These are phyloP conservation scores for Oriolus oriolus DNA, from an alignment of 2,113 vertebrate genomes.

Conservation along the genomic window DNA sequence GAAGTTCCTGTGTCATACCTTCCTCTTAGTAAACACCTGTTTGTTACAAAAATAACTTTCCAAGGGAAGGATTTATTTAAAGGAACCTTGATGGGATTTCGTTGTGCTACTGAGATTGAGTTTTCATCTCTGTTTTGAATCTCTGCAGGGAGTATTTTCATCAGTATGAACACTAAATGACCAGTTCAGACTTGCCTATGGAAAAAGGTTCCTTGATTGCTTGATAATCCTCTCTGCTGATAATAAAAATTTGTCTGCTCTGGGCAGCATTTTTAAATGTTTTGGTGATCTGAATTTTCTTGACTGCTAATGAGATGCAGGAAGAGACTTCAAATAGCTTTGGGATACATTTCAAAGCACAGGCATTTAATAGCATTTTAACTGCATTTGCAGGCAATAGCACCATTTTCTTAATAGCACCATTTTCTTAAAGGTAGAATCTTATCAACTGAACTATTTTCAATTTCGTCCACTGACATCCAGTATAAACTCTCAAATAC, in stretches of 20 bases:
- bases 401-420: conserved; percentile 3
- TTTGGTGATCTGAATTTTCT: not conserved
- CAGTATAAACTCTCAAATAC: not conserved
- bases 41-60: not conserved
- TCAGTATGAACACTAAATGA: not conserved
- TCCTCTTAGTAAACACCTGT: not conserved
- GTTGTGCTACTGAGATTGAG: not conserved
- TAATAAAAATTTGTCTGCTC: not conserved
- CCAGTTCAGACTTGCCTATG: not conserved
- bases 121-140: not conserved
- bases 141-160: not conserved
- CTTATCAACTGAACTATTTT: conserved; percentile 16
- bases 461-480: conserved; percentile 9
- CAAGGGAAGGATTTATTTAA: not conserved
- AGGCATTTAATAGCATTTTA: not conserved
- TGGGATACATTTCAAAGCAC: not conserved
- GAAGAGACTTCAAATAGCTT: not conserved
- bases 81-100: not conserved
- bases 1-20: not conserved
- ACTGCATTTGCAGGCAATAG: conserved; percentile 13
- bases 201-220: not conserved
- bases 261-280: not conserved
- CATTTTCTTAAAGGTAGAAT: not conserved
- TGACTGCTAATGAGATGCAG: conserved; percentile 8
- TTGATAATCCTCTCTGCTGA: not conserved